Conservation (phyloP, 2,888 invertebrate species). For the Leucoptera coffeella region DNA sequence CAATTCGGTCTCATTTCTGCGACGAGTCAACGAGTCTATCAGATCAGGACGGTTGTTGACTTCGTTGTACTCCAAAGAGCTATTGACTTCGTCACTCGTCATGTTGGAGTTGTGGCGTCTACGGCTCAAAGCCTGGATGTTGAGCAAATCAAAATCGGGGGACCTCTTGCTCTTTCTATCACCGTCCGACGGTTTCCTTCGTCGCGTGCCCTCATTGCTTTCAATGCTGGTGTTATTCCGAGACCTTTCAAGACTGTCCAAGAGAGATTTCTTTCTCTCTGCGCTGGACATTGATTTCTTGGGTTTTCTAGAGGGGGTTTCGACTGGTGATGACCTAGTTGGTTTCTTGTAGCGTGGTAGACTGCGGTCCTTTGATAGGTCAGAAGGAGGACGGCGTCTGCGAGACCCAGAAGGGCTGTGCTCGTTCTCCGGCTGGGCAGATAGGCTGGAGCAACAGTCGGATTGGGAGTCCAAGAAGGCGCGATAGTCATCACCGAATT, state of each 20-base stretch:
- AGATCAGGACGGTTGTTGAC: constrained; percentile 44
- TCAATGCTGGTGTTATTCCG: constrained; percentile 43
- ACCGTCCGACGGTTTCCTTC: constrained; percentile 30
- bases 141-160: constrained; percentile 39
- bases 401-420: constrained; percentile 31
- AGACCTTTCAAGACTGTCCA: constrained; percentile 41
- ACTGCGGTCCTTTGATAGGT: constrained; percentile 22
- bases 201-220: constrained; percentile 31
- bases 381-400: constrained; percentile 37
- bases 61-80: constrained; percentile 42
- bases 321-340: constrained; percentile 27
- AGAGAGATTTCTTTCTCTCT: constrained; percentile 38
- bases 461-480: constrained; percentile 86
- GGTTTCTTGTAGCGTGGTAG: constrained; percentile 32
- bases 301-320: constrained; percentile 32
- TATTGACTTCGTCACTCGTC: constrained; percentile 44
- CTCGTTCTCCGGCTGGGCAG: constrained; percentile 54
- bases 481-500: constrained; percentile 88
- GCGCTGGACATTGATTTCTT: constrained; percentile 47
- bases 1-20: constrained; percentile 26
- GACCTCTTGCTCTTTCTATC: constrained; percentile 34
- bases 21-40: constrained; percentile 29
- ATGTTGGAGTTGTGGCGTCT: constrained; percentile 40
- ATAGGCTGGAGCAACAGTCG: constrained; percentile 76
- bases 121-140: constrained; percentile 32